phyloP scores from a whole-genome alignment of 2,113 vertebrate genomes.

The Amphilophus citrinellus region DNA sequence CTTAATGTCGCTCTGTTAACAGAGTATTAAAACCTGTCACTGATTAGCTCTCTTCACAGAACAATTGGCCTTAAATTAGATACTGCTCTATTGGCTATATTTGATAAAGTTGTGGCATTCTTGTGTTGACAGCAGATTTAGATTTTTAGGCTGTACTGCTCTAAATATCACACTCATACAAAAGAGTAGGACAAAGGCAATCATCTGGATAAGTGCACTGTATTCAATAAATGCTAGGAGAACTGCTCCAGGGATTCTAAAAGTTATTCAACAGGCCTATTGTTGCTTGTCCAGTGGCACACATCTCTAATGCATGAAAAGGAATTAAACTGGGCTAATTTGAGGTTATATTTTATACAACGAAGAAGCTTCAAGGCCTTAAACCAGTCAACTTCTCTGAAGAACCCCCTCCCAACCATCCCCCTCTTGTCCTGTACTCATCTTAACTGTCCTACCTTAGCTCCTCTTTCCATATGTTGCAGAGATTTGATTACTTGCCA shows the following conservation, averaged over 20 bases:
- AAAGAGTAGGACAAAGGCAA: slow-evolving; percentile 55
- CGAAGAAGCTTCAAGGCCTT: slow-evolving; percentile 19
- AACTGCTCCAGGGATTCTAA: slow-evolving; percentile 34
- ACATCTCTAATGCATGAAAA: slow-evolving; percentile 40
- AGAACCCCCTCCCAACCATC: neutral
- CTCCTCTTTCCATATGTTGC: slow-evolving; percentile 68
- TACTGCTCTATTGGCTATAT: slow-evolving; percentile 64
- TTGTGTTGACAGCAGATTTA: slow-evolving; percentile 71
- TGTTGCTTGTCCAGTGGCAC: slow-evolving; percentile 38
- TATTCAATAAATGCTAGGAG: slow-evolving; percentile 48
- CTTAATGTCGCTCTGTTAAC: slow-evolving; percentile 38
- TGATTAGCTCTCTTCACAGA: slow-evolving; percentile 48
- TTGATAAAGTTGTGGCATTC: slow-evolving; percentile 67
- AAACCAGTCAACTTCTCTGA: neutral
- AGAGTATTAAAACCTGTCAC: slow-evolving; percentile 36
- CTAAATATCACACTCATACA: slow-evolving; percentile 66
- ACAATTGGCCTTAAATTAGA: slow-evolving; percentile 56
- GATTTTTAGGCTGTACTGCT: slow-evolving; percentile 64
- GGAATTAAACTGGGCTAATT: slow-evolving; percentile 47
- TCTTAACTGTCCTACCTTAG: slow-evolving; percentile 52
- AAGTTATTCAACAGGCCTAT: slow-evolving; percentile 47
- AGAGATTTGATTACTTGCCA: slow-evolving; percentile 77
- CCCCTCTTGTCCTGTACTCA: slow-evolving; percentile 22
- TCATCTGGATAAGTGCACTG: slow-evolving; percentile 51
- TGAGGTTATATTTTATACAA: slow-evolving; percentile 44